phyloP scores from a whole-genome alignment of 1,140 invertebrate species.

The Philopotamus ludificatus region DNA sequence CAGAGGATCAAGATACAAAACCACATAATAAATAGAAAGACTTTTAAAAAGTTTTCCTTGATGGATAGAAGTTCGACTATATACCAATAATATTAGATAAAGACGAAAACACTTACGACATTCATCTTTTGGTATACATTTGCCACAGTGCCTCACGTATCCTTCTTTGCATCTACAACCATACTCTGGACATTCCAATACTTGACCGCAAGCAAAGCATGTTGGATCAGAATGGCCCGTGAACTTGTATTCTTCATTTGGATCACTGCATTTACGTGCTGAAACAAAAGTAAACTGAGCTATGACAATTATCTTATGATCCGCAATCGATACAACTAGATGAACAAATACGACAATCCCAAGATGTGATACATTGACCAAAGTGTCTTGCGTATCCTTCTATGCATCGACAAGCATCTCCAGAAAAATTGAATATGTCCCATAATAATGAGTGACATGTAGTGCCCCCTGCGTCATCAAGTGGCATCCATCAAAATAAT shows the following conservation, averaged over 20 bases:
- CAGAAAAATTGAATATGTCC: not conserved
- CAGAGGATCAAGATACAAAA: too few relatives aligned
- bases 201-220: not conserved
- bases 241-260: not conserved
- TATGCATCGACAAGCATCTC: not conserved
- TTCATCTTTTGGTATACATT: conserved; percentile 14
- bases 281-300: not conserved
- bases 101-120: conserved; percentile 18
- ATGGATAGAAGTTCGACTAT: too few relatives aligned
- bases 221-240: not conserved
- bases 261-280: not conserved
- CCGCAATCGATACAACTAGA: too few relatives aligned
- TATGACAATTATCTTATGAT: too few relatives aligned
- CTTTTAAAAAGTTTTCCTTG: too few relatives aligned
- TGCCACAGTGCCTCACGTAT: conserved; percentile 17
- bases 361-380: conserved; percentile 18
- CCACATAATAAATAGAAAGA: too few relatives aligned
- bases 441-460: too few relatives aligned
- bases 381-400: conserved; percentile 15
- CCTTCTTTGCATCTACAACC: conserved; percentile 3
- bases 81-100: too few relatives aligned
- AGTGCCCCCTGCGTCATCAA: too few relatives aligned
- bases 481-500: too few relatives aligned
- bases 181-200: not conserved
- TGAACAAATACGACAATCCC: conserved; percentile 14